A percentile compares a stretch with the other conserved stretches of the same genome.
phyloP scores from a whole-genome alignment of 2,888 invertebrate genomes.

The Sarcophaga carnaria region DNA sequence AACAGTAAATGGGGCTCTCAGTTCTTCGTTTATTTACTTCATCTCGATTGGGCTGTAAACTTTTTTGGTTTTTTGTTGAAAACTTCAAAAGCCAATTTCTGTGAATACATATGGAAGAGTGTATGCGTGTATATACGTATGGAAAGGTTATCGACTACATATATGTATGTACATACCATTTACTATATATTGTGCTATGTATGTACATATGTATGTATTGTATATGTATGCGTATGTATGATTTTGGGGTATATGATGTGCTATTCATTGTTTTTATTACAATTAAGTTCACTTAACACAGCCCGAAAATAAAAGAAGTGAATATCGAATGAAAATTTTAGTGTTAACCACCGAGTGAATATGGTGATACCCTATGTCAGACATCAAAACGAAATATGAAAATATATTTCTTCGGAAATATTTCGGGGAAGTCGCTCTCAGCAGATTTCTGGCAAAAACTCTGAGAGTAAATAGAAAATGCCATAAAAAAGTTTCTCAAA shows the following conservation, averaged over 20 bases:
- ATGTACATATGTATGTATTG: no score
- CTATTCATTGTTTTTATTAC: neutral
- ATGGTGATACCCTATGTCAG: no score
- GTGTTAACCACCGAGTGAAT: neutral
- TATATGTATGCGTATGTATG: neutral
- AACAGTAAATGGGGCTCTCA: neutral
- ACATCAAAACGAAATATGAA: no score
- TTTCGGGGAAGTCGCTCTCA: no score
- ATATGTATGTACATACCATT: neutral
- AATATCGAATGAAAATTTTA: neutral
- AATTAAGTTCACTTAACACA: neutral
- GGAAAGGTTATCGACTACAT: neutral
- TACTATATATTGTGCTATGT: neutral
- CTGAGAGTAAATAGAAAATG: no score
- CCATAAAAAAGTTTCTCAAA: no score
- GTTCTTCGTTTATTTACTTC: neutral
- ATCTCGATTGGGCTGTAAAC: neutral
- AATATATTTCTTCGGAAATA: no score
- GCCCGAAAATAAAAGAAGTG: neutral
- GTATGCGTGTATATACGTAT: neutral
- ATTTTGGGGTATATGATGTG: neutral
- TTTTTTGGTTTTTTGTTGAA: neutral
- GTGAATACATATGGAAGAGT: neutral
- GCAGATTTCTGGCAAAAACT: no score
- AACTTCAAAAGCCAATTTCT: conserved; percentile 6